Base-by-base conservation (phyloP, 2,888 invertebrate species). In the Odontothrips loti region DNA sequence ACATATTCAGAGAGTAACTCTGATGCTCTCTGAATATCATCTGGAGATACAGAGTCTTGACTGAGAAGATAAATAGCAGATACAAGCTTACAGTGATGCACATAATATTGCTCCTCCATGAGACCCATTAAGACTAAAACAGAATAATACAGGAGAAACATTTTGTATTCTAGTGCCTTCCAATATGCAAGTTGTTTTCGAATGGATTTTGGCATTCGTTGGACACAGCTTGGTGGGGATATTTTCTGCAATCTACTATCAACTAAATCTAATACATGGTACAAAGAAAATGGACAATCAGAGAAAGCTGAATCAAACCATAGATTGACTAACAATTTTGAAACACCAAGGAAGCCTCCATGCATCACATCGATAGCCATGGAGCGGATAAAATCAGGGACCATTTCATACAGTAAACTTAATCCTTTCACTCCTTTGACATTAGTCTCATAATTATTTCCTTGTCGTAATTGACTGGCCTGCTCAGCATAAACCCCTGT, bases 81-180 rank as follows among this genome's bases (percentile, higher is more conserved):
- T 8, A 84, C 84, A 29, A 85, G 79, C 23, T 82, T 80, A n/a
- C 79, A 79, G 79, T 84, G 83, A 81, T 84, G 84, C n/a, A 83
- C 20, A 47, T 84, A 83, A 81, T 83, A 84, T 29, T 82, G 80
- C 8, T 75, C 15, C 17, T n/a, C 17, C 84, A 85, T 84, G 29
- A 83, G 48, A 47, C 82, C 82, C 29, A 82, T 43, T 34, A 85
- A 79, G 34, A 85, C 48, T 12, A 83, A 83, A 47, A 84, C 20
- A 17, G 83, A 84, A 80, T 83, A 84, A 78, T 83, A 80, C 15
- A 84, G 81, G 11, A 84, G 80, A 81, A 82, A 84, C 17, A 63
- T 47, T 83, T 83, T 84, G 2, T 83, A 82, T 34, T 84, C 85
- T 6, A 82, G 81, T 0, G 83, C 84, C 82, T 85, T 85, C 83